phyloP scores from a whole-genome alignment of 2,113 vertebrate species.

The Chauna torquata region DNA sequence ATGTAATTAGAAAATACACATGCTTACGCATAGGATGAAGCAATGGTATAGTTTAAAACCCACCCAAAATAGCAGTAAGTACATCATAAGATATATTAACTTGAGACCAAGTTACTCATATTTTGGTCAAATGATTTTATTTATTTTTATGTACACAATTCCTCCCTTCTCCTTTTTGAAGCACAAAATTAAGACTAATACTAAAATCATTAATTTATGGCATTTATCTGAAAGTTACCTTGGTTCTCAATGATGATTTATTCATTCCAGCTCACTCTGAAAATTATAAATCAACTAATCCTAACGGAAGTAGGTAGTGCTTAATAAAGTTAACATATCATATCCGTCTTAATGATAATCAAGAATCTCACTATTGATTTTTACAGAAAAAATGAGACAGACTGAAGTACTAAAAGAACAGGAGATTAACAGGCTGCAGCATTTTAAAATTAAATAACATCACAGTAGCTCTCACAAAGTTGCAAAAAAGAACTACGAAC shows the following conservation, averaged over 20 bases:
- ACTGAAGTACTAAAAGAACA: background rate
- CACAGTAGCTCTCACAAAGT: background rate
- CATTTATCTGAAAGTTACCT: background rate
- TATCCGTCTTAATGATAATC: no score
- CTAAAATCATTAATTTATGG: background rate
- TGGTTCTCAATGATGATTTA: background rate
- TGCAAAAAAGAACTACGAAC: background rate
- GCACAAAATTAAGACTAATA: background rate
- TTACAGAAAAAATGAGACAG: background rate
- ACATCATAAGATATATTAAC: background rate
- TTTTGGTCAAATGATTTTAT: background rate
- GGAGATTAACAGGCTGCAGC: background rate
- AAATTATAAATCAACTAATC: background rate
- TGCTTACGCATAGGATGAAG: background rate
- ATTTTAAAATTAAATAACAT: background rate
- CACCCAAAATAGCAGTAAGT: background rate
- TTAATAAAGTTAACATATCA: background rate
- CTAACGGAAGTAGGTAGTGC: background rate
- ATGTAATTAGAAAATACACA: background rate
- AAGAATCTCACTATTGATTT: no score
- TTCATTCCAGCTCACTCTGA: background rate
- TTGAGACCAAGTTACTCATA: background rate
- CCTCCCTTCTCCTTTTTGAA: fast-evolving
- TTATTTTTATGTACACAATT: background rate
- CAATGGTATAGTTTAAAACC: background rate